These are phyloP conservation scores for Hydropotes inermis DNA, from an alignment of 2,113 vertebrate species.

Conservation along the genomic window DNA sequence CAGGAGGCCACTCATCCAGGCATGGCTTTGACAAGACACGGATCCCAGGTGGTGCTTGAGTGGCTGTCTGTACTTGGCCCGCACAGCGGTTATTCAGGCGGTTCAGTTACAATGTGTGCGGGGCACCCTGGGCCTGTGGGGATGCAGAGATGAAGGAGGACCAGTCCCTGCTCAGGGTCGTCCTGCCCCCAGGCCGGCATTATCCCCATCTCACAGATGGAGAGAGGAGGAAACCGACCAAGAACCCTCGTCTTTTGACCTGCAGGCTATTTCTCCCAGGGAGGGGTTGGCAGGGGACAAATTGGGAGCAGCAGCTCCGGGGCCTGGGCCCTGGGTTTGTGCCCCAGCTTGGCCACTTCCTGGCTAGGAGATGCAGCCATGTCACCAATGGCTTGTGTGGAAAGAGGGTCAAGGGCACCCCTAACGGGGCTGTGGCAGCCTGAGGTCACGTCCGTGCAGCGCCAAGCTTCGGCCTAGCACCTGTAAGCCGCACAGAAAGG, in stretches of 20 bases:
- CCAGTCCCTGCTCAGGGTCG: not conserved
- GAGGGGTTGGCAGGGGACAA: not conserved
- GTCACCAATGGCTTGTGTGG: not conserved
- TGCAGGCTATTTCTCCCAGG: not conserved
- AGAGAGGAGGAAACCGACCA: not conserved
- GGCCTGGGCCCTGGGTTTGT: not conserved
- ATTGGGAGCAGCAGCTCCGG: not conserved
- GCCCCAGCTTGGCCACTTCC: not conserved
- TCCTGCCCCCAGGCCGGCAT: not conserved
- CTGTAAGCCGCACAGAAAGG: not conserved
- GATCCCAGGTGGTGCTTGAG: not conserved
- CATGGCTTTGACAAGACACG: not conserved
- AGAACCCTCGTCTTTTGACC: not conserved
- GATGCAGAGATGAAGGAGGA: not conserved
- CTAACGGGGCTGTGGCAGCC: not conserved
- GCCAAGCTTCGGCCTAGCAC: accelerated
- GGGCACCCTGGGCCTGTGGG: not conserved
- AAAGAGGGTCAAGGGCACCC: not conserved
- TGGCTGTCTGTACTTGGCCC: not conserved
- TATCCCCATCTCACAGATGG: not conserved
- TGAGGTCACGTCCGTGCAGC: accelerated
- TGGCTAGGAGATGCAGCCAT: not conserved
- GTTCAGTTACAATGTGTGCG: not conserved
- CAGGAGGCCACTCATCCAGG: not conserved
- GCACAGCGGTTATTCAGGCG: not conserved